A percentile compares a stretch with the other conserved stretches of the same genome.
Conservation (phyloP, 2,888 invertebrate species). For the Myathropa florea region DNA sequence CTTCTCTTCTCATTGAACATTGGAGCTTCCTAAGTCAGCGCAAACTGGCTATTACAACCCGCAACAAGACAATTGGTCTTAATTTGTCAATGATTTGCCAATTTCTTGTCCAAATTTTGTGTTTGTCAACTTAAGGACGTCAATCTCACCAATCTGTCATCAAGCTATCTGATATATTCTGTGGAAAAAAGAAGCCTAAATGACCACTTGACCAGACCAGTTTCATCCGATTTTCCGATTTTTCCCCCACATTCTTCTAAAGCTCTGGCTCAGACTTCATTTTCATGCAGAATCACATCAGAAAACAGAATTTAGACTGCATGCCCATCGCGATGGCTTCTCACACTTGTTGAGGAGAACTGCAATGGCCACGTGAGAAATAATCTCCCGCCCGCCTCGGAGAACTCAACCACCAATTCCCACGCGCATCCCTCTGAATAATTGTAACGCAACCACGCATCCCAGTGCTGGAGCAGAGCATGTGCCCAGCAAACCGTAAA, state of each 20-base stretch:
- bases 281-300: neutral
- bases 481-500: conserved; percentile 44
- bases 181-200: too few relatives aligned
- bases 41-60: too few relatives aligned
- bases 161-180: too few relatives aligned
- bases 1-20: too few relatives aligned
- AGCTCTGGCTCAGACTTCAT: neutral
- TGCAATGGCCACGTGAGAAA: conserved; percentile 35
- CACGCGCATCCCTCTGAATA: conserved; percentile 54
- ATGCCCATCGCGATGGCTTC: neutral
- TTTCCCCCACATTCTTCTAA: neutral
- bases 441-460: conserved; percentile 48
- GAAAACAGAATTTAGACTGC: neutral
- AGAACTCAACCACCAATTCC: conserved; percentile 19
- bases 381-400: neutral
- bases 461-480: conserved; percentile 5
- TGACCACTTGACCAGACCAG: too few relatives aligned
- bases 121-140: too few relatives aligned
- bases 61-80: too few relatives aligned
- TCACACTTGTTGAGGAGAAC: neutral
- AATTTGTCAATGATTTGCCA: too few relatives aligned
- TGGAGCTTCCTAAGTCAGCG: too few relatives aligned
- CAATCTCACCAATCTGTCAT: too few relatives aligned
- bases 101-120: too few relatives aligned
- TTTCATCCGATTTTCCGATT: too few relatives aligned